Evolutionary conservation across 2,797 vertebrate genomes (phyloP), one percentile per base, ranked within the genome.

Genomic region (Sarcoramphus papa): DNA sequence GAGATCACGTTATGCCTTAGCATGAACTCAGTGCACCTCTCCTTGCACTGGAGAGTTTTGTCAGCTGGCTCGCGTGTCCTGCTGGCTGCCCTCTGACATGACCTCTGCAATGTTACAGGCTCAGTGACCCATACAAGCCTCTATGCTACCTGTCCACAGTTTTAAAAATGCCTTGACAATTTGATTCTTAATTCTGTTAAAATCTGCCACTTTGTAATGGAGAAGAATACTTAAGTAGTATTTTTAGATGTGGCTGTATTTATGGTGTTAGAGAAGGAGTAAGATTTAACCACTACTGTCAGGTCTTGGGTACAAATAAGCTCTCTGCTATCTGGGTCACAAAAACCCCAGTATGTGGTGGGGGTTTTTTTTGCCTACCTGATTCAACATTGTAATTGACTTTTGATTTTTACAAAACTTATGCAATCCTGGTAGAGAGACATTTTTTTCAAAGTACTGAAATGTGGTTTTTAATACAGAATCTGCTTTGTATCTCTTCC

Each of bases 51-150:
- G 23, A 40, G 62, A 60, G 22, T 10, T 33, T 7, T 0, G 2
- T 41, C 8, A 28, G 2, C 43, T 64, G 33, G 33, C 27, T 65
- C 0, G 0, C 0, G 0, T 69, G 47, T 83, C 20, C 33, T 64
- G 22, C 45, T 21, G 56, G 11, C n/a, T 37, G 7, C 50, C 11
- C 14, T 79, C 18, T 28, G 22, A 30, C 10, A 9, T 12, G 20
- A 41, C 16, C 25, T 35, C n/a, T 40, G 3, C 6, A 54, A 13
- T 33, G n/a, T 7, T 31, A 19, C 7, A 27, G 25, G 10, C 30
- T 76, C 31, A 3, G 27, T 37, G 33, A 40, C 17, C 16, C 16
- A 0, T 37, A 37, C 3, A 50, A 70, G 19, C 51, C 20, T 60
- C 62, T 33, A 21, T 68, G 8, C 14, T 40, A 6, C 57, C 17